Base-by-base conservation (phyloP, 2,797 vertebrate species). In the Neosalanx taihuensis region DNA sequence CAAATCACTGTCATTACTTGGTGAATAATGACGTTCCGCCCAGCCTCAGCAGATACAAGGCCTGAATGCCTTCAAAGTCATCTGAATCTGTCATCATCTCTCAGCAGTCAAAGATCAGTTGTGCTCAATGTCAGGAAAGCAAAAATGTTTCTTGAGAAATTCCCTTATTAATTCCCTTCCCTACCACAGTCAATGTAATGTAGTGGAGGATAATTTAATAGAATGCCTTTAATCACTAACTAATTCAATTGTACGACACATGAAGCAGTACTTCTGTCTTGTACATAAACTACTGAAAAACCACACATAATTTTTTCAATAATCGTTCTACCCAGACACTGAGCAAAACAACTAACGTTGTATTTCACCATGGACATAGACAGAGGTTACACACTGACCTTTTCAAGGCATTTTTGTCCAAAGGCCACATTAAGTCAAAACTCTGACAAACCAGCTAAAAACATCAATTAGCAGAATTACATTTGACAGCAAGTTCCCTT, bases 11-110 rank as follows among this genome's bases (percentile, higher is more conserved):
- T 70, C 67, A 71, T 67, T 71, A 41, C 31, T 60, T 30, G 69
- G 69, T 72, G 81, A 85, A 89, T 85, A 75, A 84, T 49, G 78
- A 76, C 70, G 68, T 30, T 1, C 67, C 75, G 62, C 72, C 78
- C 73, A 75, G 71, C 74, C 75, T 71, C 64, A 68, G 70, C 69
- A 74, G 64, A n/a, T n/a, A 56, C 18, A 56, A 76, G 69, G 71
- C 64, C 20, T 75, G 79, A 84, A 83, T 80, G 76, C 58, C 70
- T 62, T 70, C 67, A 72, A 79, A 80, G 84, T 76, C 70, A 85
- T 87, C 78, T 2, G 64, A 84, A 73, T 87, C 76, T 68, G 63
- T 81, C 67, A 79, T 72, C 57, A 23, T 76, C 51, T 72, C 76
- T 71, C 65, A 71, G 74, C 71, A 72, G 67, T 81, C 62, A 70